Conservation (phyloP, 2,113 vertebrate genomes). For the Percina caprodes region DNA sequence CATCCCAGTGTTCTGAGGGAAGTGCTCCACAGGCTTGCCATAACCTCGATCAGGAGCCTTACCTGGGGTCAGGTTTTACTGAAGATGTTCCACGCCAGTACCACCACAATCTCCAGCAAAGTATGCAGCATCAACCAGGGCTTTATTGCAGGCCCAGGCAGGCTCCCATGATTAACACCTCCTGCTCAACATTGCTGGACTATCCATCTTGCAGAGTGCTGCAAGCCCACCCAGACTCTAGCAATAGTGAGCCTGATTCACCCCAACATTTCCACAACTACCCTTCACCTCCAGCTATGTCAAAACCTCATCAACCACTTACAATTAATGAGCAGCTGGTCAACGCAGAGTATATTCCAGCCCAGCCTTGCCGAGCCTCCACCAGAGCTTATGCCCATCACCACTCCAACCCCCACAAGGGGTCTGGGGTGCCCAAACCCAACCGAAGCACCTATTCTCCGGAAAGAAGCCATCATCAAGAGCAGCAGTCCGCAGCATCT, state of each 20-base stretch:
- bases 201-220: constrained; percentile 56
- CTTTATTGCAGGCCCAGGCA: constrained; percentile 57
- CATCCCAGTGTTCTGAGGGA: constrained; percentile 67
- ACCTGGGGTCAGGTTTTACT: constrained; percentile 15
- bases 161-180: constrained; percentile 25
- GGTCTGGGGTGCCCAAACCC: constrained; percentile 59
- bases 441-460: constrained; percentile 61
- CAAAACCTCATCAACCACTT: constrained; percentile 47
- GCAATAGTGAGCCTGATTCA: constrained; percentile 73
- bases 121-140: constrained; percentile 35
- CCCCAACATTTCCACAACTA: constrained; percentile 64
- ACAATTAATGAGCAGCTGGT: constrained; percentile 82
- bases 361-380: constrained; percentile 76
- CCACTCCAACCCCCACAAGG: constrained; percentile 49
- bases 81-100: constrained; percentile 44
- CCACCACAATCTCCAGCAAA: constrained; percentile 58
- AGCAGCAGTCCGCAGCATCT: constrained; percentile 43
- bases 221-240: constrained; percentile 63
- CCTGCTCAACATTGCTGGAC: constrained; percentile 54
- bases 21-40: constrained; percentile 45
- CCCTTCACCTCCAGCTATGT: constrained; percentile 15
- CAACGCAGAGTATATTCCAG: constrained; percentile 89
- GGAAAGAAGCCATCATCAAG: constrained; percentile 61
- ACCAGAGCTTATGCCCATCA: constrained; percentile 67
- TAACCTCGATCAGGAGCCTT: constrained; percentile 59